Conservation (phyloP, 2,113 vertebrate genomes). For the Notarius quadriscutis region DNA sequence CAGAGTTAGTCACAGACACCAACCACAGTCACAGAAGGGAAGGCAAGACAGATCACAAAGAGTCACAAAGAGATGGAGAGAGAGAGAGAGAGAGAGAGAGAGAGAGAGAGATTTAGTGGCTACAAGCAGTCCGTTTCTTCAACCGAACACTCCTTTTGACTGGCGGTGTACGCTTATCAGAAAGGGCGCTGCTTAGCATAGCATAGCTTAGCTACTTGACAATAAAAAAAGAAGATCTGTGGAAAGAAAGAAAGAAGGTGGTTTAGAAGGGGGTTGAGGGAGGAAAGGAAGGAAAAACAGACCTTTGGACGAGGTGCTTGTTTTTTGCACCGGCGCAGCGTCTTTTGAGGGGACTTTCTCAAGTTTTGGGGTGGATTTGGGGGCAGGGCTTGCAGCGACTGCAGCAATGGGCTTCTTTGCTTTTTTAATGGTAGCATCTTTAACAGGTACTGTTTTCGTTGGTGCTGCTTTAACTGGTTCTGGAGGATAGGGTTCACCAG, state of each 20-base stretch:
- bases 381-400: slow-evolving; percentile 37
- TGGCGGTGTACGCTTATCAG: slow-evolving; percentile 42
- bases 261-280: slow-evolving; percentile 34
- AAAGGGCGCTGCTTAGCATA: slow-evolving; percentile 48
- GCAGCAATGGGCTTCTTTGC: slow-evolving; percentile 38
- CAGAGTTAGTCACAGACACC: slow-evolving; percentile 47
- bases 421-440: slow-evolving; percentile 37
- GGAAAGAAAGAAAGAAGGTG: slow-evolving; percentile 35
- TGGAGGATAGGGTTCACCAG: slow-evolving; percentile 1
- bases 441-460: slow-evolving; percentile 4
- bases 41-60: slow-evolving; percentile 33
- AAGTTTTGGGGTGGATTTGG: slow-evolving; percentile 49
- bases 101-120: slow-evolving; percentile 42
- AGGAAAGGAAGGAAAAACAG: slow-evolving; percentile 58
- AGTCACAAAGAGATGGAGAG: slow-evolving; percentile 17
- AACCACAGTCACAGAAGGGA: slow-evolving; percentile 41
- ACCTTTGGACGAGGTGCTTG: slow-evolving; percentile 56
- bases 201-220: slow-evolving; percentile 47
- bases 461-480: slow-evolving; percentile 29
- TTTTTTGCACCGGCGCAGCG: slow-evolving; percentile 53
- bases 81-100: slow-evolving; percentile 6
- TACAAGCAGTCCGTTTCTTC: slow-evolving; percentile 56
- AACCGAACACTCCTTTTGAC: slow-evolving; percentile 47
- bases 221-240: slow-evolving; percentile 49
- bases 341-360: slow-evolving; percentile 57